phyloP scores from a whole-genome alignment of 2,888 invertebrate genomes.

The Drosophila prolongata region DNA sequence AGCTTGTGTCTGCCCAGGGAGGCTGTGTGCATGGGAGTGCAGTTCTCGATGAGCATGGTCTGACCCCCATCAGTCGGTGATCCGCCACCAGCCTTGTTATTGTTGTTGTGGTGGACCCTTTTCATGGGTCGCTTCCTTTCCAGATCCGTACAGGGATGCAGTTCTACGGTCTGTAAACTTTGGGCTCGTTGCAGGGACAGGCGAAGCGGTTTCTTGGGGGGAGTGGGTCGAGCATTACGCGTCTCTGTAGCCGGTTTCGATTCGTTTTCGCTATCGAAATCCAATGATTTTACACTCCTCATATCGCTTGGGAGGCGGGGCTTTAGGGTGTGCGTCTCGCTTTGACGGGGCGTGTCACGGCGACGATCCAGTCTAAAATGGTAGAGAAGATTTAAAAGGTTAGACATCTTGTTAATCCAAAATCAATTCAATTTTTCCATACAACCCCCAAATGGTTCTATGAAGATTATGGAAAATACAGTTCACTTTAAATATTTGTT shows the following conservation, averaged over 20 bases:
- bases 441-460: too few relatives aligned
- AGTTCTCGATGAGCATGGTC: conserved; percentile 76
- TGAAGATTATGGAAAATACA: too few relatives aligned
- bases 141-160: conserved; percentile 72
- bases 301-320: conserved; percentile 78
- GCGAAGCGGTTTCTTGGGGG: conserved; percentile 93
- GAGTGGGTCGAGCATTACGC: conserved; percentile 88
- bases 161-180: conserved; percentile 90
- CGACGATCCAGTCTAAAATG: conserved; percentile 75
- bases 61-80: conserved; percentile 61
- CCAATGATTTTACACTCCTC: conserved; percentile 89
- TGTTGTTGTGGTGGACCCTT: conserved; percentile 81
- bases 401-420: not conserved
- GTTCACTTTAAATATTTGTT: too few relatives aligned
- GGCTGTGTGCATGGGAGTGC: conserved; percentile 81
- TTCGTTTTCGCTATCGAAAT: conserved; percentile 91
- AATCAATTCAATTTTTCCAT: too few relatives aligned
- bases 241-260: conserved; percentile 59
- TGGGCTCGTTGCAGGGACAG: conserved; percentile 93
- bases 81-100: conserved; percentile 48
- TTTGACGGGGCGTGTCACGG: conserved; percentile 68
- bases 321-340: conserved; percentile 67
- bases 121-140: conserved; percentile 84
- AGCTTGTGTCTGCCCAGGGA: conserved; percentile 83
- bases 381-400: not conserved